Base-by-base conservation (phyloP, 2,113 vertebrate species). In the Corythaeola cristata region DNA sequence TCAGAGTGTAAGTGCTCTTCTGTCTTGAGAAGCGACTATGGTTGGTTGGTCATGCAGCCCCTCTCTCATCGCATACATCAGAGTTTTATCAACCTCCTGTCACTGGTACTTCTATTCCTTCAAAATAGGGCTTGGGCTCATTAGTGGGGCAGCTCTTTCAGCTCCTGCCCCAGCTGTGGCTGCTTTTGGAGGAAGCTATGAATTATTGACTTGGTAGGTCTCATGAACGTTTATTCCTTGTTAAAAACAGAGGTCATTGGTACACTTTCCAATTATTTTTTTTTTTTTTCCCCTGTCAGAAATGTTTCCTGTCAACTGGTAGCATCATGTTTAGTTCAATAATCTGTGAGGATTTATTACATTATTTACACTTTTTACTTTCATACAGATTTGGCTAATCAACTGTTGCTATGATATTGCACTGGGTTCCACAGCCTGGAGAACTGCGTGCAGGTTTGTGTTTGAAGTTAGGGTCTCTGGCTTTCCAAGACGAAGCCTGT, bases 361-460 rank as follows among this genome's bases (percentile, higher is more conserved):
- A 47, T 80, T 88, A 85, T 96, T 94, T 91, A 74, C 59, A 74
- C 41, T 67, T 15, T 26, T 67, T 83, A 55, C 41, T 93, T 93
- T 96, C 58, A 59, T 66, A 74, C 6, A 53, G 56, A 80, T 93
- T 76, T 71, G 45, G 41, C 78, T 85, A 50, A 95, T 91, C 62
- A 83, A 16, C 45, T 73, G 35, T 63, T 88, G 55, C 75, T 77
- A 15, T 63, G 59, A 66, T 80, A 47, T 90, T 58, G 37, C 59
- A 44, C 37, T 6, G 20, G 11, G 41, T 73, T 80, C n/a, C n/a
- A 35, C 17, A 56, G 62, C 91, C 77, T 53, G 66, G 84, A 85
- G 89, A 72, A 75, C 45, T 28, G 58, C 18, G 30, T 18, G 15
- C 23, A 18, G 20, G 8, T 52, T 45, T 86, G 18, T 26, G 8